These are phyloP conservation scores for Sarcophaga peregrina DNA, from an alignment of 1,140 invertebrate genomes.

Conservation along the genomic window DNA sequence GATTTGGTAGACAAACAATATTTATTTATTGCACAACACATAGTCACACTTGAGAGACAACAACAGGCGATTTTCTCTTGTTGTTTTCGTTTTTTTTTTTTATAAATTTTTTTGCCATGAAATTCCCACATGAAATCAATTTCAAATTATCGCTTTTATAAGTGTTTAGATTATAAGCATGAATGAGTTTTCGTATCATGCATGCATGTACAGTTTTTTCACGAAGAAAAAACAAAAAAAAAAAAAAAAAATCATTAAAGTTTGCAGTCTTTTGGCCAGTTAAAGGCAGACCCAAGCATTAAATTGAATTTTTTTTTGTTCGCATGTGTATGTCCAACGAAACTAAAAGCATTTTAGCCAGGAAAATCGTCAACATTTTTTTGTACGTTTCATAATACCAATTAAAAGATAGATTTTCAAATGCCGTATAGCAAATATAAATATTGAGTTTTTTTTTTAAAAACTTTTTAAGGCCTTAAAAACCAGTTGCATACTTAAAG, in stretches of 20 bases:
- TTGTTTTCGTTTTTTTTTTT: background rate
- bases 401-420: constrained; percentile 42
- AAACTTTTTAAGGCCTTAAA: background rate
- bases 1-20: constrained; percentile 25
- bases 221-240: no score
- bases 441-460: background rate
- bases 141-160: constrained; percentile 35
- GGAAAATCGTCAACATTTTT: background rate
- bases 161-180: constrained; percentile 35
- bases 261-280: background rate
- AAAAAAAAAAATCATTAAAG: background rate
- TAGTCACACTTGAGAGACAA: background rate
- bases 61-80: background rate
- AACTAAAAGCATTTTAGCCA: background rate
- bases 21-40: constrained; percentile 29
- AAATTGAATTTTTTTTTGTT: constrained; percentile 32
- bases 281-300: background rate
- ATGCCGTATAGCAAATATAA: background rate
- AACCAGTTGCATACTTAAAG: constrained; percentile 11
- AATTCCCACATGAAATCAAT: constrained; percentile 38
- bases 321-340: background rate
- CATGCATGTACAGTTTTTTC: background rate
- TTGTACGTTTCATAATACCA: constrained; percentile 33
- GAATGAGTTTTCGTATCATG: background rate
- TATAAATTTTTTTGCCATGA: background rate